These are phyloP conservation scores for Cyaniris semiargus DNA, from an alignment of 2,888 invertebrate genomes.

Conservation along the genomic window DNA sequence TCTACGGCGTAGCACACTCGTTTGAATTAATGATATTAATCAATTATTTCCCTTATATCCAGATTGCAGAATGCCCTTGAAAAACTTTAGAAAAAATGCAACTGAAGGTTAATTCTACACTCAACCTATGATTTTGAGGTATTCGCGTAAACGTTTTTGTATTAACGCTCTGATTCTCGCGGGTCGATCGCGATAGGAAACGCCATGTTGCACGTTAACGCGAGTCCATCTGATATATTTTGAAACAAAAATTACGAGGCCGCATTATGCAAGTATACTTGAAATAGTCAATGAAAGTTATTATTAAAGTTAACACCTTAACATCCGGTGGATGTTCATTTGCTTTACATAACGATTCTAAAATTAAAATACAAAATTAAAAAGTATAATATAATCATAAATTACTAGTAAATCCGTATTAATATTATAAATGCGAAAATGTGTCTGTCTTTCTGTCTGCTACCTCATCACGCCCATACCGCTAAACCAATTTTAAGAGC, in stretches of 20 bases:
- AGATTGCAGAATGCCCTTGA: background rate
- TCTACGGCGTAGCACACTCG: background rate
- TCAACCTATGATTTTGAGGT: conserved; percentile 39
- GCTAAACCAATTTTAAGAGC: too few species aligned
- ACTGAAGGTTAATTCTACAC: background rate
- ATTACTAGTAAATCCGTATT: background rate
- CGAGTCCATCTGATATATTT: conserved; percentile 27
- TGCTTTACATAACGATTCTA: background rate
- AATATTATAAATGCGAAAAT: too few species aligned
- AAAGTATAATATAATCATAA: background rate
- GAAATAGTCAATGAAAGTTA: conserved; percentile 1
- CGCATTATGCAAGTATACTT: conserved; percentile 20
- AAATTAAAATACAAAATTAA: background rate
- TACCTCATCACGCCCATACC: too few species aligned
- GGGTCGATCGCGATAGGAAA: conserved; percentile 52
- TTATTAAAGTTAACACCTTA: background rate
- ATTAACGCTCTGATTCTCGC: conserved; percentile 56
- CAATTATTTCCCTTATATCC: too few species aligned
- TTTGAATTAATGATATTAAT: background rate
- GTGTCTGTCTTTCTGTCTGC: too few species aligned
- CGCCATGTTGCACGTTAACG: conserved; percentile 35
- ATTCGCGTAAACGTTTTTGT: conserved; percentile 9
- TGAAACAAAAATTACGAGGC: conserved; percentile 26
- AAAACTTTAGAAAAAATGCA: background rate
- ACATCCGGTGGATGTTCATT: background rate